phyloP scores from a whole-genome alignment of 92 coral and sea anemone genomes.

The Heteractis magnifica region DNA sequence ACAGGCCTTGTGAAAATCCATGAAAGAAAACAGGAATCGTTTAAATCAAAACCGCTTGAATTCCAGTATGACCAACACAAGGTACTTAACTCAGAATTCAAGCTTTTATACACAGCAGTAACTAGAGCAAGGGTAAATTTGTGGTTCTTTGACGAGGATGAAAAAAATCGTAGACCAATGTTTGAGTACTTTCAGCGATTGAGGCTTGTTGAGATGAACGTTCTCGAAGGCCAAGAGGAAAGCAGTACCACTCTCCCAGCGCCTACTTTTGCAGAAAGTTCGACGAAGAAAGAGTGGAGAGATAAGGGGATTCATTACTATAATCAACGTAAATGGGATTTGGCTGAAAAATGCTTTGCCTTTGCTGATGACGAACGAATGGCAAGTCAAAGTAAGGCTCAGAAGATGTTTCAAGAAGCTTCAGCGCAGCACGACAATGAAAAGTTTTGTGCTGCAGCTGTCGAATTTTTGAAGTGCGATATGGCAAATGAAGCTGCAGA shows the following conservation, averaged over 20 bases:
- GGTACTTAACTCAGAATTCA: slow-evolving; percentile 85
- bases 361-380: slow-evolving; percentile 63
- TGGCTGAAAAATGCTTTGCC: slow-evolving; percentile 75
- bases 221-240: slow-evolving; percentile 20
- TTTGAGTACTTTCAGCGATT: slow-evolving; percentile 85
- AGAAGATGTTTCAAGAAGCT: slow-evolving; percentile 69
- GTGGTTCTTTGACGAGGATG: slow-evolving; percentile 94
- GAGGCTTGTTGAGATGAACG: slow-evolving; percentile 63
- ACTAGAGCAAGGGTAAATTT: slow-evolving; percentile 92
- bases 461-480: slow-evolving; percentile 67
- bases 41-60: slow-evolving; percentile 68
- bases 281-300: slow-evolving; percentile 73
- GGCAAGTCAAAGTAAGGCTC: slow-evolving; percentile 76
- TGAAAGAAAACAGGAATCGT: slow-evolving; percentile 50
- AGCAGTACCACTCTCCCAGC: slow-evolving; percentile 36
- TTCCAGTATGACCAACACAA: slow-evolving; percentile 81
- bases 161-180: slow-evolving; percentile 80
- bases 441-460: slow-evolving; percentile 72
- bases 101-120: slow-evolving; percentile 86
- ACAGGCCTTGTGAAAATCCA: slow-evolving; percentile 65
- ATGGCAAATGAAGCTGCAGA: slow-evolving; percentile 76
- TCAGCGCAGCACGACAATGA: slow-evolving; percentile 47
- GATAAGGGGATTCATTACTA: slow-evolving; percentile 71
- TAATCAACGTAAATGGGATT: slow-evolving; percentile 72
- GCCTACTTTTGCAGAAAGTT: slow-evolving; percentile 70